Base-by-base conservation (phyloP, 2,113 vertebrate genomes). In the Pollachius pollachius region DNA sequence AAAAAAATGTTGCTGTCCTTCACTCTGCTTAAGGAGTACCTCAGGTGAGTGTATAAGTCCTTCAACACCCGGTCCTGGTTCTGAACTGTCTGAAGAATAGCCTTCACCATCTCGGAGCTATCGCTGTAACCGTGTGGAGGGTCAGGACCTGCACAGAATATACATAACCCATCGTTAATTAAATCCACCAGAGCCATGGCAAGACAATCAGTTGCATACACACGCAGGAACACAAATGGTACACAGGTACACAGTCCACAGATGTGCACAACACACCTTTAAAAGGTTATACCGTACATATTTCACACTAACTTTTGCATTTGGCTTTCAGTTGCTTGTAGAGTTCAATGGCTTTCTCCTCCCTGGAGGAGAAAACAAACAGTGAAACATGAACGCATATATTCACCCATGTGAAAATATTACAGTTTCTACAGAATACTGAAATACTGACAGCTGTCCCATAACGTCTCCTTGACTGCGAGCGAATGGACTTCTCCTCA, bases 51-150 rank as follows among this genome's bases (percentile, higher is more conserved):
- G 18, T 97, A 99, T 58, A 99, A 90, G 85, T 99, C 97, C 89
- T 96, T 96, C 57, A 99, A 91, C 71, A 99, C 96, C 67, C 94
- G 77, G 84, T 99, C 97, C 85, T 99, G 97, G 82, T 94, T 97
- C 87, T 99, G 96, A 9, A 99, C 95, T 4, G 95, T 99, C 75
- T 97, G 95, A 59, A 97, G 92, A 62, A 99, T 97, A 48, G 95
- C 94, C 85, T 93, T 96, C 75, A 99, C 97, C 97, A 99, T 98
- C 70, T 97, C 95, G 0, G 94, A 96, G 82, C 97, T 99, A 89
- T 99, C 96, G 41, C 96, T 96, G 91, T 99, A 99, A 54, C 93
- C 94, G 41, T 97, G 95, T 25, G 90, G 90, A 30, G 91, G 87
- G 90, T 99, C 97, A 90, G 91, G 86, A 83, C 89, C 92, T 93